phyloP scores from a whole-genome alignment of 2,113 vertebrate genomes.

The Ceyx melanurus region DNA sequence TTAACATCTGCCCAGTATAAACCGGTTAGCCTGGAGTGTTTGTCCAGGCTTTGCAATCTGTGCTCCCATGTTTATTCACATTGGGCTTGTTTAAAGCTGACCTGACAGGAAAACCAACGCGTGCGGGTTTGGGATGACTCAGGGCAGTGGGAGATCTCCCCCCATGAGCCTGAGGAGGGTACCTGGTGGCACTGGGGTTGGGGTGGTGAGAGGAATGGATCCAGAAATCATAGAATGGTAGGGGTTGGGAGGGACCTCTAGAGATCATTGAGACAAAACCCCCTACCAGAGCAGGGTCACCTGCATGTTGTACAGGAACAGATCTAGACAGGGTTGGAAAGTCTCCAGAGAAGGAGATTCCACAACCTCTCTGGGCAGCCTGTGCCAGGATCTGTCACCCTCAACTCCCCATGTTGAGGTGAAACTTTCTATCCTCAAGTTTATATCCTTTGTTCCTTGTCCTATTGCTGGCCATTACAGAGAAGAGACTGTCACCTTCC shows the following conservation, averaged over 20 bases:
- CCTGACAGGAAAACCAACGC: neutral
- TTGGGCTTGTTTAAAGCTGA: neutral
- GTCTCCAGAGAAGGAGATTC: too few relatives aligned
- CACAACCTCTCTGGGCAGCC: too few relatives aligned
- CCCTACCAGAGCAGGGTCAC: too few relatives aligned
- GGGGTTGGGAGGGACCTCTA: neutral
- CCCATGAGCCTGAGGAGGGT: neutral
- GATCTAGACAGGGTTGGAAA: too few relatives aligned
- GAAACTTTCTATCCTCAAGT: too few relatives aligned
- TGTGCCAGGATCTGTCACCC: too few relatives aligned
- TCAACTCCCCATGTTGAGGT: too few relatives aligned
- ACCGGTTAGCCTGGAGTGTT: neutral
- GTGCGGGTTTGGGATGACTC: neutral
- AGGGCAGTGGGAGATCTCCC: neutral
- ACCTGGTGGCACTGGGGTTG: accelerated
- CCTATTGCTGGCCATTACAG: too few relatives aligned
- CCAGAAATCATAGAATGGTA: neutral
- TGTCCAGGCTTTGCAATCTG: neutral
- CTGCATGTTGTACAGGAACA: too few relatives aligned
- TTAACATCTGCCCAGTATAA: neutral
- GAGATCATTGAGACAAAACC: too few relatives aligned
- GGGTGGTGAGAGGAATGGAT: neutral
- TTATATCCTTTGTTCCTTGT: too few relatives aligned
- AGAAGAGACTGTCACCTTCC: too few relatives aligned
- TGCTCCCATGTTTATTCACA: neutral